A percentile compares a stretch with the other conserved stretches of the same genome.
phyloP scores from a whole-genome alignment of 2,888 invertebrate genomes.

The Archaeoteleia sp. region DNA sequence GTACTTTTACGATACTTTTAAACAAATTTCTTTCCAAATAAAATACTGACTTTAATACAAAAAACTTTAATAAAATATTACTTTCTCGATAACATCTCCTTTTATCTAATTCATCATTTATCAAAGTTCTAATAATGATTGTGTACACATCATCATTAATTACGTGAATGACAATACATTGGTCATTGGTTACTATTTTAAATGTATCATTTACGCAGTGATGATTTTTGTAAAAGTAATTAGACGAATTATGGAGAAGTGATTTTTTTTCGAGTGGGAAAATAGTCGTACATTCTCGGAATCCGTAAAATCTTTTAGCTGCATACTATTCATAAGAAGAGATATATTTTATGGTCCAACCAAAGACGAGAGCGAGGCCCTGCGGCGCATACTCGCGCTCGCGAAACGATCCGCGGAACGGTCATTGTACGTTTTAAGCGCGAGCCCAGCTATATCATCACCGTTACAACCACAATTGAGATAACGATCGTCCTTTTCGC shows the following conservation, averaged over 20 bases:
- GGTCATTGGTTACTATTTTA: no score
- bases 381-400: conserved; percentile 30
- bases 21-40: no score
- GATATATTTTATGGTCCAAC: conserved; percentile 45
- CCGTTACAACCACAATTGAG: conserved; percentile 49
- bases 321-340: conserved; percentile 33
- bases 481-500: conserved; percentile 35
- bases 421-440: conserved; percentile 49
- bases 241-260: conserved; percentile 25
- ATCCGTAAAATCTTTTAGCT: conserved; percentile 44
- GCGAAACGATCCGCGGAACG: conserved; percentile 49
- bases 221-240: conserved; percentile 28
- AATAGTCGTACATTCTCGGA: conserved; percentile 41
- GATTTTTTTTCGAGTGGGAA: conserved; percentile 32
- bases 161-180: no score
- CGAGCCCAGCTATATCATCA: conserved; percentile 44
- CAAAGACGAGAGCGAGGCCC: conserved; percentile 27
- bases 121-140: no score
- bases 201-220: conserved; percentile 34
- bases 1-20: no score
- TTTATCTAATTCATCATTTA: no score
- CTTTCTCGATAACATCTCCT: no score
- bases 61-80: no score
- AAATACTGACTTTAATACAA: no score
- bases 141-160: no score